phyloP scores from a whole-genome alignment of 2,797 vertebrate genomes.

The Dallia pectoralis region DNA sequence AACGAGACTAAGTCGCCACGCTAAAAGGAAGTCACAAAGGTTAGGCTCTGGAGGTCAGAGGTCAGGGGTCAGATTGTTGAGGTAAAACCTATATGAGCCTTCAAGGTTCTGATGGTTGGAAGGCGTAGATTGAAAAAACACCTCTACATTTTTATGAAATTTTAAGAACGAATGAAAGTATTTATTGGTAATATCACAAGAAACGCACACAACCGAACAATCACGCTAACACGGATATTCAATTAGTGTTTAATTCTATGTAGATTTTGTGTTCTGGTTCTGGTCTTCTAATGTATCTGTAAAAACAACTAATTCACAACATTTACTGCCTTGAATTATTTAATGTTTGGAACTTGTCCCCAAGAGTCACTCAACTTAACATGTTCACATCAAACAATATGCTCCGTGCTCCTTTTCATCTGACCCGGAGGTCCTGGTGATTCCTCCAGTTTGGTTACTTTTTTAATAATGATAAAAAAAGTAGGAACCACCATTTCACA shows the following conservation, averaged over 20 bases:
- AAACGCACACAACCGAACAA: no score
- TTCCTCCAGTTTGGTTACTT: not conserved
- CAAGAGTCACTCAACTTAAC: conserved; percentile 16
- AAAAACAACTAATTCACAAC: not conserved
- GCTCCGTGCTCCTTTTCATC: not conserved
- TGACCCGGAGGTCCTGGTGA: not conserved
- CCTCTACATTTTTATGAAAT: no score
- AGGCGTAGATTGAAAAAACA: not conserved
- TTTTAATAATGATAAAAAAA: not conserved
- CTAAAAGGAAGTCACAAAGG: conserved; percentile 30
- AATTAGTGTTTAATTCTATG: no score
- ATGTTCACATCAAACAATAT: not conserved
- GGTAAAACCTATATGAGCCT: conserved; percentile 5
- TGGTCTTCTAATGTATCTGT: not conserved
- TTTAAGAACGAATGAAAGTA: no score
- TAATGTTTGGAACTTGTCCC: not conserved
- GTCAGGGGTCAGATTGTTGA: conserved; percentile 3
- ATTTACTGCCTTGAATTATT: not conserved
- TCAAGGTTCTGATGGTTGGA: not conserved
- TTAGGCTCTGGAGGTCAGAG: conserved; percentile 22
- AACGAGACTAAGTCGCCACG: conserved; percentile 5
- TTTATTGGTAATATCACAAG: no score
- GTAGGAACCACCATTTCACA: not conserved
- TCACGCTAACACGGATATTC: no score
- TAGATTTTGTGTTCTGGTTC: no score